Evolutionary conservation across 2,113 vertebrate species (phyloP).

Genomic region (Glaucomys volans): DNA sequence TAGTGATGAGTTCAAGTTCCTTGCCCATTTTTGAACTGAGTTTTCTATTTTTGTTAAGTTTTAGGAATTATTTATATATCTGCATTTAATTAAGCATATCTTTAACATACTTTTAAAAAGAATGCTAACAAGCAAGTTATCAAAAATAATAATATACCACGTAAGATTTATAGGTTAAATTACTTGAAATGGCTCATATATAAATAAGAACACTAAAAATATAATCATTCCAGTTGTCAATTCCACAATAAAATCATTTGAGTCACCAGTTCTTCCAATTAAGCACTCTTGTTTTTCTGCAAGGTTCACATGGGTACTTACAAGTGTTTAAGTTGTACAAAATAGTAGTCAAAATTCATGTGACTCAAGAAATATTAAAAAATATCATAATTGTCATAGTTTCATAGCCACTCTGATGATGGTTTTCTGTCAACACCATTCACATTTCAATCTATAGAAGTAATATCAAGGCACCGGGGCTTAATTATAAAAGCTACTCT

Average conservation of each 20-base stretch:
- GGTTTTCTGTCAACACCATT: neutral
- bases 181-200: neutral
- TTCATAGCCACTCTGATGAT: neutral
- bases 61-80: neutral
- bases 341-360: neutral
- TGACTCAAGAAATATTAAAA: neutral
- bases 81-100: neutral
- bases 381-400: neutral
- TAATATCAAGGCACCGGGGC: neutral
- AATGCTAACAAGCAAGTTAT: constrained; percentile 8
- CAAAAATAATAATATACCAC: neutral
- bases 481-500: neutral
- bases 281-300: neutral
- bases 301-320: neutral
- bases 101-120: neutral
- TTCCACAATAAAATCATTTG: constrained; percentile 28
- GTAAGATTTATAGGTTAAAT: neutral
- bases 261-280: neutral
- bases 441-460: neutral
- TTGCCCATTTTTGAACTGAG: no score
- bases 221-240: neutral
- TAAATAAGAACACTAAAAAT: neutral
- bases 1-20: no score
- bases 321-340: neutral
- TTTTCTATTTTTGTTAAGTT: neutral